Conservation (phyloP, 1,140 invertebrate genomes). For the Ylistrum balloti region DNA sequence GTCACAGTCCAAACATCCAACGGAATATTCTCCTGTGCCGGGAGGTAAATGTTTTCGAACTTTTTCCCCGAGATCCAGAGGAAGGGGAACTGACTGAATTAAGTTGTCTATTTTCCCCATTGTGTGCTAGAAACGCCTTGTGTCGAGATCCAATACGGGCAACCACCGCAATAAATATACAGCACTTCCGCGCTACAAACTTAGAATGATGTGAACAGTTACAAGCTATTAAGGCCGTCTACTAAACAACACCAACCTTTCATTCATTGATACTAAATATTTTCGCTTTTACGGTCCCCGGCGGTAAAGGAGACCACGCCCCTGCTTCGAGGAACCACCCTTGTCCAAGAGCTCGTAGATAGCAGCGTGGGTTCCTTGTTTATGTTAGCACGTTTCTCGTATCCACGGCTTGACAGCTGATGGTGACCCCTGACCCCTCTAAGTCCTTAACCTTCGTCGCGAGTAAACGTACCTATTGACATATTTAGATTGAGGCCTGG, state of each 20-base stretch:
- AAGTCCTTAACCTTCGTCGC: neutral
- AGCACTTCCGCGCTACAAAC: neutral
- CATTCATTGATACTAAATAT: neutral
- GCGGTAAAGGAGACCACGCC: neutral
- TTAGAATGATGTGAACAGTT: neutral
- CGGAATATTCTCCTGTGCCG: constrained; percentile 72
- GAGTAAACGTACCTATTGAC: neutral
- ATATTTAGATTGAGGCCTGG: neutral
- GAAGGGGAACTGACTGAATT: neutral
- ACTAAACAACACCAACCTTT: neutral
- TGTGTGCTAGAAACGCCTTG: neutral
- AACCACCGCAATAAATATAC: neutral
- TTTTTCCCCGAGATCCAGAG: constrained; percentile 46
- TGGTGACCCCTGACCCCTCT: neutral
- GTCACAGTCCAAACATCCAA: constrained; percentile 74
- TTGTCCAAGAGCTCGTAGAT: neutral
- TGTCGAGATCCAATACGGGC: no score
- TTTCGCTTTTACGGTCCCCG: neutral
- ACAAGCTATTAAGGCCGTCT: neutral
- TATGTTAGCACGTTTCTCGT: neutral
- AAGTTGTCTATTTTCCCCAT: neutral
- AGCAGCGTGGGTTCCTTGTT: neutral
- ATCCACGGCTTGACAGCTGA: neutral
- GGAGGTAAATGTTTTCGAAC: constrained; percentile 73
- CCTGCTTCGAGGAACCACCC: neutral